Base-by-base conservation (phyloP, 2,113 vertebrate species). In the Triplophysa rosa region DNA sequence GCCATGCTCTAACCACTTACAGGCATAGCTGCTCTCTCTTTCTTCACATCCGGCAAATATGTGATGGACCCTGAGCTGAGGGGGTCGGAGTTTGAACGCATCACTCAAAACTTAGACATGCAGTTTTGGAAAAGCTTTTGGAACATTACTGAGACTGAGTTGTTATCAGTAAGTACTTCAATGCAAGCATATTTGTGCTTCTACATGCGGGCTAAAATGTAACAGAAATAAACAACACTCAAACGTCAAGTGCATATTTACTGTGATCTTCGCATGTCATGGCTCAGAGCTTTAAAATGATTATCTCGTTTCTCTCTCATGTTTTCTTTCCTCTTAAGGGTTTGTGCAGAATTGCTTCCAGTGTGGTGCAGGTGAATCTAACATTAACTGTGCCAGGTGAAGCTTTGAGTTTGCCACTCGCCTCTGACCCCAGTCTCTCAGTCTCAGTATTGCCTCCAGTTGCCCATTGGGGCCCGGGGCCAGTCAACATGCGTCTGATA, bases 71-170 rank as follows among this genome's bases (percentile, higher is more conserved):
- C 96, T 0, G 96, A 97, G 84, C 83, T 95, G 16, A 92, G 96
- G 0, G 96, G 96, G 0, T 77, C 88, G 0, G 94, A 96, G 88
- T 97, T 97, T 82, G 95, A 97, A 64, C 92, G 95, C 52, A 95
- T 97, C 23, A 95, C 92, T 11, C 96, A 96, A 87, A 96, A 96
- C 83, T 88, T 96, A 86, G 94, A 97, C 1, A 88, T 96, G 82
- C 92, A 95, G 58, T 97, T 97, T 84, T 97, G 95, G 95, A 97
- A 97, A 85, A 90, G 91, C 42, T 97, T 97, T 92, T 97, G 95
- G 95, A 97, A 97, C 79, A 89, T 97, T 83, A 97, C 95, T 0
- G 96, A 97, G 88, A 95, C 93, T 0, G 93, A 94, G 76, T 83
- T 97, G 79, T 81, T 97, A 24, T 89, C 95, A 81, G 96, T 97